Evolutionary conservation across 2,113 vertebrate species (phyloP), one percentile per base, ranked within the genome.

Genomic region (Gymnarchus niloticus): DNA sequence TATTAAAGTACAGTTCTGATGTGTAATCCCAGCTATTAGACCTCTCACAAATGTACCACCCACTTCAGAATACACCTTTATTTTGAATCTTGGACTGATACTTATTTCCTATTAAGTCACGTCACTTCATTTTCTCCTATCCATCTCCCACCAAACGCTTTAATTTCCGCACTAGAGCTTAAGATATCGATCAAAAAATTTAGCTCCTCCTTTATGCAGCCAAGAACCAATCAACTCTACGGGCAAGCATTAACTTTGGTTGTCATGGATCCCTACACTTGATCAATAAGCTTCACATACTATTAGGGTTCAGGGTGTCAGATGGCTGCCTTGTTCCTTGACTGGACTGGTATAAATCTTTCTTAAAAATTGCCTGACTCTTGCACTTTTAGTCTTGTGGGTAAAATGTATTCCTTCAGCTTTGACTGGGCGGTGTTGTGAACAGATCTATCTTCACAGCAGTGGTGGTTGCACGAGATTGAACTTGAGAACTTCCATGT

Each of bases 271-370:
- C 94, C 92, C 91, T 92, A 94, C 94, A 91, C 95, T 94, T 95
- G 95, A 96, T 97, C 96, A 95, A 96, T 97, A 96, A 94, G 95
- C 94, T 95, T 97, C 96, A 96, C 95, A 95, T 94, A 94, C 95
- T 95, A 95, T 96, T 96, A 96, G 91, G 94, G 92, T 90, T 90
- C 90, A 92, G 94, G 92, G 92, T 94, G 92, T 93, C 91, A 92
- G 84, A 94, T 92, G 91, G 92, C 93, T 94, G 93, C 92, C 93
- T 93, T 93, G 93, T 93, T 94, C 95, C 93, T 91, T 69, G 92
- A 91, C 92, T 92, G 93, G 93, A 94, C 89, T 87, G 92, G 91
- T 94, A 95, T 95, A 95, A 96, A 96, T 95, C 95, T 95, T 94
- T 94, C 94, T 95, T 95, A 92, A 95, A 93, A 95, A 96, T 95